Evolutionary conservation across 2,888 invertebrate species (phyloP), one percentile per base, ranked within the genome.

Genomic region (Nebria salina): DNA sequence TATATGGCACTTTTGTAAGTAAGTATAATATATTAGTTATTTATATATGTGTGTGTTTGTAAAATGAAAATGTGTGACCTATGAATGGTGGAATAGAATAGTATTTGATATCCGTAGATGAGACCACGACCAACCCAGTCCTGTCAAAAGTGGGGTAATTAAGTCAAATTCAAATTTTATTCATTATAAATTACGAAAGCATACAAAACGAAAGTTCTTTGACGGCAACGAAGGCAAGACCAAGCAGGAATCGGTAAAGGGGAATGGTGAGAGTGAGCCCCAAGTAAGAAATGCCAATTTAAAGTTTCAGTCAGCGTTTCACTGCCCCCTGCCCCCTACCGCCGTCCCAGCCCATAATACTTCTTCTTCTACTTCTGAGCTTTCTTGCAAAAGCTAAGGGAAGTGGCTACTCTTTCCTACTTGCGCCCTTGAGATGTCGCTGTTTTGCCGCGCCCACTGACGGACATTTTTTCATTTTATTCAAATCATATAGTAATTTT

Each of bases 161-260:
- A 89, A 88, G 88, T 88, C 86, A 88, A 88, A 88, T 89, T 89
- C 88, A 88, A 88, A 88, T 89, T 89, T 89, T 89, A 88, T 89
- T 89, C 88, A 89, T 89, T 89, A 89, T 88, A 89, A 88, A 89
- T 89, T 89, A 88, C 88, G 87, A 87, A 87, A 86, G 87, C 87
- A 88, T 70, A 73, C 77, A 77, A 82, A 82, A 82, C 77, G 75
- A 74, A 75, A 81, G 75, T 77, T 82, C 77, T 82, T 34, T 74
- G 82, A 74, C 68, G 77, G 73, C 76, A 82, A 15, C 11, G 42
- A 65, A 54, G 9, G 15, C 68, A 54, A 70, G 15, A 70, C 42
- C 76, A 80, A 76, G 81, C 72, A 77, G 82, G 81, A 80, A 81
- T 82, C 74, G 80, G 83, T 77, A 79, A 65, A 74, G 81, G 68